phyloP scores from a whole-genome alignment of 2,797 vertebrate species.

The Sebastes cheni region DNA sequence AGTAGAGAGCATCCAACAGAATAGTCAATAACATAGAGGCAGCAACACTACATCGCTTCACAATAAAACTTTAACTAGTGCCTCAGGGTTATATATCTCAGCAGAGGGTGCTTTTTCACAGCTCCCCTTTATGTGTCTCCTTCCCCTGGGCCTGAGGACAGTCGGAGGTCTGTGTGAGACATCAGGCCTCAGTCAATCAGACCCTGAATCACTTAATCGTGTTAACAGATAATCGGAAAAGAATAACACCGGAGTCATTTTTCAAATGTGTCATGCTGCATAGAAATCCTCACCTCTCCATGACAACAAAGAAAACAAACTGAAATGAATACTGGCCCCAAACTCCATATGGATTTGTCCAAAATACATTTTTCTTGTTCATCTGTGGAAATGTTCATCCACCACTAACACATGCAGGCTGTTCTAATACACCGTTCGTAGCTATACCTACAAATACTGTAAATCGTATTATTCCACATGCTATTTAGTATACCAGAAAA shows the following conservation, averaged over 20 bases:
- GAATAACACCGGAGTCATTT: constrained; percentile 21
- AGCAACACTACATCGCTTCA: constrained; percentile 46
- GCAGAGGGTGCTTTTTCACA: constrained; percentile 43
- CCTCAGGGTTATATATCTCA: constrained; percentile 51
- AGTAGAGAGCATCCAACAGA: constrained; percentile 56
- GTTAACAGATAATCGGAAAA: constrained; percentile 35
- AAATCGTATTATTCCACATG: too few relatives aligned
- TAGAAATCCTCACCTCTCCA: constrained; percentile 15
- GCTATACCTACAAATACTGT: too few relatives aligned
- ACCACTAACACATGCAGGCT: neutral
- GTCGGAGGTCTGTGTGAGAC: constrained; percentile 30
- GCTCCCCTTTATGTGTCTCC: constrained; percentile 45
- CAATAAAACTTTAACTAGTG: constrained; percentile 68
- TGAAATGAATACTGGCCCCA: constrained; percentile 15
- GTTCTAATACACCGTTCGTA: too few relatives aligned
- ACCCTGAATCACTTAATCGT: constrained; percentile 30
- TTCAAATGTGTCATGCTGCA: constrained; percentile 27
- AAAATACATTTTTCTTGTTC: neutral
- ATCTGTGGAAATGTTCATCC: constrained; percentile 16
- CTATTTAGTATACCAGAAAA: too few relatives aligned
- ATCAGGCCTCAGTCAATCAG: constrained; percentile 35
- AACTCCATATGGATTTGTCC: neutral
- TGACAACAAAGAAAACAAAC: constrained; percentile 17
- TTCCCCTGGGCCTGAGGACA: constrained; percentile 41
- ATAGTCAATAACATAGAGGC: constrained; percentile 60